phyloP scores from a whole-genome alignment of 2,797 vertebrate genomes.

The Alectoris magna region DNA sequence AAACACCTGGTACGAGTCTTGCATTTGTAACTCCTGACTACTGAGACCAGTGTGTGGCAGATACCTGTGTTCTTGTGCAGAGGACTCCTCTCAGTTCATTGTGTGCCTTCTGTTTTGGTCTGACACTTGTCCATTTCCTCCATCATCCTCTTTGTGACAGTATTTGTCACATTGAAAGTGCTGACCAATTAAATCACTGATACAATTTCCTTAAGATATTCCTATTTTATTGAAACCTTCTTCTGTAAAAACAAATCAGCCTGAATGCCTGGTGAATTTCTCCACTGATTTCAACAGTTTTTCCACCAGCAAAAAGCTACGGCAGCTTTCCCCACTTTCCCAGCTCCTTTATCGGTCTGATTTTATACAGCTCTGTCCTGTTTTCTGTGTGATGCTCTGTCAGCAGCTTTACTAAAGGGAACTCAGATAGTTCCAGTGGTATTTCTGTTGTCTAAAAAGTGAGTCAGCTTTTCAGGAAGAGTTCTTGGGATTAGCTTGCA shows the following conservation, averaged over 20 bases:
- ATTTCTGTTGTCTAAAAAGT: slow-evolving; percentile 19
- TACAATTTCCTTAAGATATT: background rate
- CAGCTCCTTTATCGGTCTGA: background rate
- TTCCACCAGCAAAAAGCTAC: background rate
- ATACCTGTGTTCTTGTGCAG: background rate
- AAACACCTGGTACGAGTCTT: background rate
- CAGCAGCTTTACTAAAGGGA: slow-evolving; percentile 40
- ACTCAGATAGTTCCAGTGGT: background rate
- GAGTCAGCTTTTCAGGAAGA: slow-evolving; percentile 51
- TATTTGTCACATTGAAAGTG: background rate
- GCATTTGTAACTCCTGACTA: background rate
- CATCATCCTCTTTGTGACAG: background rate
- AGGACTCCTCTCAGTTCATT: background rate
- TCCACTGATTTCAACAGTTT: background rate
- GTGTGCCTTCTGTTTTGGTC: background rate
- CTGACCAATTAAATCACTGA: background rate
- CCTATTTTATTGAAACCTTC: background rate
- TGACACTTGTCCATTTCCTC: background rate
- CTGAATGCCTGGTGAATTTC: background rate
- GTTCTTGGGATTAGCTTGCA: slow-evolving; percentile 12
- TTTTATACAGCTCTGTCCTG: background rate
- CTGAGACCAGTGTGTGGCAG: background rate
- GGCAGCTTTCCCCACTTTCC: background rate
- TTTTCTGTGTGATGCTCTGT: background rate
- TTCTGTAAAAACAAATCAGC: background rate